These are phyloP conservation scores for Pararge aegeria DNA, from an alignment of 1,140 invertebrate genomes.

Conservation along the genomic window DNA sequence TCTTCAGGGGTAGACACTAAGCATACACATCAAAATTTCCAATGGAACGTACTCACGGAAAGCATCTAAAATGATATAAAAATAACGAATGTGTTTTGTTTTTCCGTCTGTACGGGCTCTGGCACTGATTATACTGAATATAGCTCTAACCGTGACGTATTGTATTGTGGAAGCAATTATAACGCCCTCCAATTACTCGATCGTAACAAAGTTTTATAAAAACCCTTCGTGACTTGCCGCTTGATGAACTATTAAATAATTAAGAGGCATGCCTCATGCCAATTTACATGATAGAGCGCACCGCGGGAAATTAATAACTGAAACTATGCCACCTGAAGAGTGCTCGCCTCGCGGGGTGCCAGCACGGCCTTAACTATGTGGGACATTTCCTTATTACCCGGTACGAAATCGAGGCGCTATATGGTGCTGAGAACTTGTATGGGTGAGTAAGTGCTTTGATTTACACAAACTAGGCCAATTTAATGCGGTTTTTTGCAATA, in stretches of 20 bases:
- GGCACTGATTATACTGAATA: too few species aligned
- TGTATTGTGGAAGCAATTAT: background rate
- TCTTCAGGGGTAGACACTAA: too few species aligned
- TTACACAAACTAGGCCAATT: too few species aligned
- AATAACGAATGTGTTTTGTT: too few species aligned
- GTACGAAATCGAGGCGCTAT: too few species aligned
- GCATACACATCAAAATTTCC: too few species aligned
- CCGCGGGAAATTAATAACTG: constrained; percentile 33
- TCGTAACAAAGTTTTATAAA: constrained; percentile 3
- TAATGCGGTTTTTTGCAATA: too few species aligned
- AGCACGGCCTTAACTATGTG: background rate
- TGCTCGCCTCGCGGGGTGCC: constrained; percentile 1
- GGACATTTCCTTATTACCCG: background rate
- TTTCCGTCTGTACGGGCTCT: too few species aligned
- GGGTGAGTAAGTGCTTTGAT: too few species aligned
- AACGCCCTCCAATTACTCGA: background rate
- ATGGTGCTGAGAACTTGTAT: too few species aligned
- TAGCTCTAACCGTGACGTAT: background rate
- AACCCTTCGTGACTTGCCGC: constrained; percentile 2
- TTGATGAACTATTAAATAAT: constrained; percentile 15
- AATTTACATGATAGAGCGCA: constrained; percentile 25
- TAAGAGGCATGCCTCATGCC: background rate
- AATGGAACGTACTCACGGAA: too few species aligned
- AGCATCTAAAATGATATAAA: too few species aligned
- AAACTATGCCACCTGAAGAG: constrained; percentile 30